Base-by-base conservation (phyloP, 2,797 vertebrate genomes). In the Oreortyx pictus region DNA sequence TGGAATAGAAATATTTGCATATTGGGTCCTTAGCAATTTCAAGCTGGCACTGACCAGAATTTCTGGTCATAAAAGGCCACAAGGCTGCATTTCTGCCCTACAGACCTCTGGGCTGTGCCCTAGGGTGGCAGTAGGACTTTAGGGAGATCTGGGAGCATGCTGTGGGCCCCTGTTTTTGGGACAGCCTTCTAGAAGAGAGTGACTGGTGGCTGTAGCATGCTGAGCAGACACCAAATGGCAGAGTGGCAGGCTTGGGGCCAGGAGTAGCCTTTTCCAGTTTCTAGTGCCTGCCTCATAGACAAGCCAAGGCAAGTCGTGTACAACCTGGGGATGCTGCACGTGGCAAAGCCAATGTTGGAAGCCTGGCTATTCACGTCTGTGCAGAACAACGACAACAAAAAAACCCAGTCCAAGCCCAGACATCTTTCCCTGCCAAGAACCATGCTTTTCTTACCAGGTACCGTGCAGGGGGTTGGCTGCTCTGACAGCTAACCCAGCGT, bases 1-100 rank as follows among this genome's bases (percentile, higher is more conserved):
- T 64, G 76, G 44, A 89, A n/a, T 11, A 70, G 50, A 70, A 78
- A 82, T 83, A 62, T 70, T 86, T 88, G 33, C 0, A 0, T 49
- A 76, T 84, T 56, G 22, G 12, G 29, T 89, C 60, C 80, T 80
- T 54, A 71, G 56, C 72, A 86, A 91, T 91, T 93, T 91, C 72
- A 91, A 29, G 56, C 60, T 82, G 80, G 61, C 41, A 49, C 52
- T 62, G 56, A 44, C 1, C 37, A 27, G 16, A 33, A 7, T 27
- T 60, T 90, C 93, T 4, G 16, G 60, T 47, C 86, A 67, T 83
- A 57, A 71, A 93, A 60, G 7, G 10, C 44, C 67, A 41, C 24
- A 49, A n/a, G 4, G 6, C 64, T 43, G 37, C 61, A 88, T 20
- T 68, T 95, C 57, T 84, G 47, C 56, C 82, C 70, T 78, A 15